These are phyloP conservation scores for Anguilla rostrata DNA, from an alignment of 2,113 vertebrate genomes.

Conservation along the genomic window DNA sequence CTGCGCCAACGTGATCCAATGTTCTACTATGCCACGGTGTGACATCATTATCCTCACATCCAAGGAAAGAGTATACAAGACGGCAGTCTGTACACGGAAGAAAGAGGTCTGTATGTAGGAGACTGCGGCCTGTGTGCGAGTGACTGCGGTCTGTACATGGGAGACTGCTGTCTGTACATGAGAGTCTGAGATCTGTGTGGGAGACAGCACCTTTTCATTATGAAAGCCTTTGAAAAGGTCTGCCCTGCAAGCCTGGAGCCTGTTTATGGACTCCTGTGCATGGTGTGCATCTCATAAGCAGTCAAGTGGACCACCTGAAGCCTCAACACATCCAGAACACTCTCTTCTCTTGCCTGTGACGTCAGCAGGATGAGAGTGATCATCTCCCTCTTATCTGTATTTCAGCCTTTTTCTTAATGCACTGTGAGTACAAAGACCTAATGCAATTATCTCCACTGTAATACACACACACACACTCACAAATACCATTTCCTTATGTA, in stretches of 20 bases:
- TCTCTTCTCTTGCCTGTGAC: not conserved
- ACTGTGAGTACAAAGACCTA: not conserved
- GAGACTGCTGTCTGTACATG: not conserved
- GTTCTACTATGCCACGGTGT: not conserved
- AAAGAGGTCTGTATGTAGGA: too few relatives aligned
- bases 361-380: not conserved
- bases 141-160: not conserved
- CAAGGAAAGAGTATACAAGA: too few relatives aligned
- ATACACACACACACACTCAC: not conserved
- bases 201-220: slow-evolving; percentile 5
- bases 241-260: not conserved
- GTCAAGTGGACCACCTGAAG: not conserved
- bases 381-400: not conserved
- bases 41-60: slow-evolving; percentile 20
- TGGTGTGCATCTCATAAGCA: not conserved
- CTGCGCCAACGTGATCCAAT: not conserved
- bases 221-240: slow-evolving; percentile 19
- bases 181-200: too few relatives aligned
- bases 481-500: not conserved
- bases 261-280: not conserved
- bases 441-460: not conserved
- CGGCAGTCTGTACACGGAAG: too few relatives aligned
- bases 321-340: too few relatives aligned
- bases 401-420: not conserved
- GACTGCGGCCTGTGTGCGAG: too few relatives aligned